Base-by-base conservation (phyloP, 2,113 vertebrate genomes). In the Calyptomena viridis region DNA sequence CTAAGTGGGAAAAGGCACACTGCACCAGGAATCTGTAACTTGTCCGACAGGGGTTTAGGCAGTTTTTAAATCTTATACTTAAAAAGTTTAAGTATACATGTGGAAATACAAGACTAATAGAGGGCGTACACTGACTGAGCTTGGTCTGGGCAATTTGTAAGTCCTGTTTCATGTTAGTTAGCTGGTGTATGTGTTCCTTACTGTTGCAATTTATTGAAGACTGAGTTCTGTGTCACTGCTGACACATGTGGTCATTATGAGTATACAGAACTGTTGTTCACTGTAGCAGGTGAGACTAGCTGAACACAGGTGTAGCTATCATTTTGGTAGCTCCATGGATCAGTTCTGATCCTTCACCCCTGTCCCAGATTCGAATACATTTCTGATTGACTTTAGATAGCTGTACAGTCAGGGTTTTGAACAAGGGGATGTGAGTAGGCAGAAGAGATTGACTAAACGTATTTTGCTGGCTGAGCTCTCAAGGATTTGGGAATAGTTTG, bases 351-450 rank as follows among this genome's bases (percentile, higher is more conserved):
- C 47, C 33, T 73, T 56, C 18, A 73, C 3, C 3, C 12, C 9
- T 5, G 20, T 12, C 3, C 35, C 1, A 0, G 37, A 39, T 30
- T 2, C 74, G 52, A 50, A 40, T 59, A 46, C 1, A 7, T 80
- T 86, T 76, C 27, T 84, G 46, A 44, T 39, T 68, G 44, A 53
- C 35, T 58, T 6, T 13, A 44, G 50, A 3, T 42, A 69, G 23
- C 13, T 27, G 9, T 62, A 35, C 14, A 42, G 9, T 58, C 15
- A 44, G 16, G 31, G n/a, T 8, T 39, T 40, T 58, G 60, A 49
- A 19, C 60, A 14, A 1, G 49, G 37, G 13, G 39, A 25, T 46
- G 25, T 20, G 40, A 79, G 8, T 13, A 24, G 50, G 58, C 22
- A 40, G 53, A 40, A 66, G 81, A 84, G 50, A 27, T 67, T 40